Evolutionary conservation across 1,140 invertebrate species (phyloP).

Genomic region (Heliconius melpomene): DNA sequence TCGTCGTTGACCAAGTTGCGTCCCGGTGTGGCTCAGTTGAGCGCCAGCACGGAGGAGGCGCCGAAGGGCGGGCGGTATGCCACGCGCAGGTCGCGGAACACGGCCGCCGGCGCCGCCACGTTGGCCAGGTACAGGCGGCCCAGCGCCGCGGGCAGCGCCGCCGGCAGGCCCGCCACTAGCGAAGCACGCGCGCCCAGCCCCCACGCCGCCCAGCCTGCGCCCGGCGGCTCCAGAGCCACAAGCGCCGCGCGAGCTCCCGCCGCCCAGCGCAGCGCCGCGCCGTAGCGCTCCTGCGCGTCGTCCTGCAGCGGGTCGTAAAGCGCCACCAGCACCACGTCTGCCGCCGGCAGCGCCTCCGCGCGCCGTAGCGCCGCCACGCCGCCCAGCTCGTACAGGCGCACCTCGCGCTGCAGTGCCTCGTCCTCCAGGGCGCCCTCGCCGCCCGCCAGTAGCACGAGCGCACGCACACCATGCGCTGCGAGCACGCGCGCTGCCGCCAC

Average conservation of each 20-base stretch:
- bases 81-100: slow-evolving; percentile 89
- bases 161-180: slow-evolving; percentile 87
- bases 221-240: slow-evolving; percentile 81
- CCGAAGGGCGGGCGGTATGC: slow-evolving; percentile 94
- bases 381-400: slow-evolving; percentile 38
- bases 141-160: slow-evolving; percentile 85
- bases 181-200: slow-evolving; percentile 86
- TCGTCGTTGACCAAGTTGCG: background rate
- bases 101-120: slow-evolving; percentile 89
- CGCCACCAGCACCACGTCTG: slow-evolving; percentile 91
- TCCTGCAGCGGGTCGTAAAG: slow-evolving; percentile 86
- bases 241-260: slow-evolving; percentile 25
- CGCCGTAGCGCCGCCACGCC: slow-evolving; percentile 54
- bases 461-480: slow-evolving; percentile 88
- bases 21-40: slow-evolving; percentile 82
- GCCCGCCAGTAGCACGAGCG: slow-evolving; percentile 44
- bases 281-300: slow-evolving; percentile 59
- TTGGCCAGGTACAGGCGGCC: slow-evolving; percentile 94
- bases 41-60: slow-evolving; percentile 92
- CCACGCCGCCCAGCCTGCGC: slow-evolving; percentile 81
- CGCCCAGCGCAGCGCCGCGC: slow-evolving; percentile 27
- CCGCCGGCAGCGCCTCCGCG: slow-evolving; percentile 87
- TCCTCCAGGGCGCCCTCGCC: background rate
- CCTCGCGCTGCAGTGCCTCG: slow-evolving; percentile 37
- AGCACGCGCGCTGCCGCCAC: slow-evolving; percentile 90